A percentile compares a stretch with the other conserved stretches of the same genome.
These are phyloP conservation scores for Hirtodrosophila cameraria DNA, from an alignment of 2,888 invertebrate species.

Conservation along the genomic window DNA sequence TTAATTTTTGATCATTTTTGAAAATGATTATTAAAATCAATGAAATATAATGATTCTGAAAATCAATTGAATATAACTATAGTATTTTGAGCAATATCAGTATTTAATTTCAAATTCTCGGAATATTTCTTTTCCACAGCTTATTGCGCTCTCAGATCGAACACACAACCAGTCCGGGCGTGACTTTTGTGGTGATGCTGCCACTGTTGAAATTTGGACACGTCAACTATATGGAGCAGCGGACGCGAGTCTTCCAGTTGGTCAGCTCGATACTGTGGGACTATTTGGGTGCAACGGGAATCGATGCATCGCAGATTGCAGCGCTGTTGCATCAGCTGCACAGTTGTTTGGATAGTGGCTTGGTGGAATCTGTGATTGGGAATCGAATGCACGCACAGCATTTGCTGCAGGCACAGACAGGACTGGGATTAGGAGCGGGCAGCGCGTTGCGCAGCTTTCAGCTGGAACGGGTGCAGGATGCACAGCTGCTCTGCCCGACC, in stretches of 20 bases:
- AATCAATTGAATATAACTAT: too few relatives aligned
- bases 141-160: conserved; percentile 84
- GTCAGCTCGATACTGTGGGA: conserved; percentile 90
- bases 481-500: conserved; percentile 81
- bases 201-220: conserved; percentile 89
- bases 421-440: conserved; percentile 22
- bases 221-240: conserved; percentile 88
- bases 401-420: conserved; percentile 72
- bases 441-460: conserved; percentile 77
- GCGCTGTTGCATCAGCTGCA: conserved; percentile 91
- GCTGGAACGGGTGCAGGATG: conserved; percentile 80
- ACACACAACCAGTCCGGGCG: conserved; percentile 84
- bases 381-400: conserved; percentile 83
- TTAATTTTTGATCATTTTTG: too few relatives aligned
- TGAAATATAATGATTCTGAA: too few relatives aligned
- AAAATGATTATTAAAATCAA: too few relatives aligned
- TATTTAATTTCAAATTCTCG: neutral
- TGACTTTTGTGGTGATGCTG: conserved; percentile 88
- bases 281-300: conserved; percentile 85
- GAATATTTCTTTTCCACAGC: conserved; percentile 65
- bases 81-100: too few relatives aligned
- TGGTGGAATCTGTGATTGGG: conserved; percentile 90
- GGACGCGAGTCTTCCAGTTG: conserved; percentile 88
- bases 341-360: conserved; percentile 86
- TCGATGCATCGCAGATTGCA: conserved; percentile 84